Percentiles rank a stretch among this genome's conserved stretches.
Conservation (phyloP, 1,140 invertebrate species). For the Stenopsyche tienmushanensis region DNA sequence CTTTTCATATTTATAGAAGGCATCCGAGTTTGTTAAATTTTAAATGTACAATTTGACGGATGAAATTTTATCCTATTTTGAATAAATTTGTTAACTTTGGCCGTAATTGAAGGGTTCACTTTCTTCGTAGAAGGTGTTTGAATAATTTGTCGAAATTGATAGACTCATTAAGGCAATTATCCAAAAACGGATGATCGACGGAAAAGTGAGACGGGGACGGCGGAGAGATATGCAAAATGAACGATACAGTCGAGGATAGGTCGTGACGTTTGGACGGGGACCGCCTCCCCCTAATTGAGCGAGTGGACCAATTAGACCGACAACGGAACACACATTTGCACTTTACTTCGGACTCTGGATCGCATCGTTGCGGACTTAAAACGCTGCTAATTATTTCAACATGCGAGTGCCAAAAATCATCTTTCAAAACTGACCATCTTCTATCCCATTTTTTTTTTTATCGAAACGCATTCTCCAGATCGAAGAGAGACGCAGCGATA, state of each 20-base stretch:
- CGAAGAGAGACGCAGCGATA: too few relatives aligned
- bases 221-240: background rate
- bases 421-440: too few relatives aligned
- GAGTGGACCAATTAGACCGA: background rate
- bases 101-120: background rate
- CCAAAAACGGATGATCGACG: background rate
- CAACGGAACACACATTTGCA: background rate
- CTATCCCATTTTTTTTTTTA: too few relatives aligned
- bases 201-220: background rate
- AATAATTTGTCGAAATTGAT: constrained; percentile 8
- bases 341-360: background rate
- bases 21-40: too few relatives aligned
- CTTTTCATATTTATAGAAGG: too few relatives aligned
- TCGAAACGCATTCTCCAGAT: too few relatives aligned
- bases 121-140: background rate
- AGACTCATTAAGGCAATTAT: background rate
- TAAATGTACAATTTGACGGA: too few relatives aligned
- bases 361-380: too few relatives aligned
- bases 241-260: background rate
- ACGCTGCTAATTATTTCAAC: too few relatives aligned
- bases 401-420: too few relatives aligned
- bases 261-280: background rate
- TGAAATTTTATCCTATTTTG: too few relatives aligned
- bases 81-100: too few relatives aligned
- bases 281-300: background rate